phyloP scores from a whole-genome alignment of 2,888 invertebrate species.

The Leucania comma region DNA sequence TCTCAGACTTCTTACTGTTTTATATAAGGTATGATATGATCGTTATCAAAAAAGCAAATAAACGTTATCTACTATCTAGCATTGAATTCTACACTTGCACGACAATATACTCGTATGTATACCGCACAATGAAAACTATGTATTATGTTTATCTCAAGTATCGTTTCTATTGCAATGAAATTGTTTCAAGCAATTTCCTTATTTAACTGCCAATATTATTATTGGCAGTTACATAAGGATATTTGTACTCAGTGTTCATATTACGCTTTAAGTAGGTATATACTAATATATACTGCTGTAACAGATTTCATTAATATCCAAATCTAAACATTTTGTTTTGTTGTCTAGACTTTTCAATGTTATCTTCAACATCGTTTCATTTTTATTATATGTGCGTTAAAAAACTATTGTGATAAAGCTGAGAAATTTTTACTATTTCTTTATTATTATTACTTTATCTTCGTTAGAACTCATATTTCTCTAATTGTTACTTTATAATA shows the following conservation, averaged over 20 bases:
- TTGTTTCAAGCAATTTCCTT: conserved; percentile 1
- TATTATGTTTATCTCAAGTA: conserved; percentile 38
- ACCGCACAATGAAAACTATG: conserved; percentile 25
- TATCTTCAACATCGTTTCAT: conserved; percentile 1
- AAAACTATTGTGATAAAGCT: background rate
- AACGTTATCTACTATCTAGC: conserved; percentile 62
- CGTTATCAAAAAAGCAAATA: conserved; percentile 63
- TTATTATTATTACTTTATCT: background rate
- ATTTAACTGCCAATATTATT: background rate
- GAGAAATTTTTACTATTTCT: background rate
- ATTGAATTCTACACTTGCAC: conserved; percentile 36
- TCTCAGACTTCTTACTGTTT: conserved; percentile 64
- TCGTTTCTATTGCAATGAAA: conserved; percentile 1
- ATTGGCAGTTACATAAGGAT: background rate
- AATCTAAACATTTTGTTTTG: background rate
- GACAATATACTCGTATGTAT: conserved; percentile 22
- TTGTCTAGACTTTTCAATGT: conserved; percentile 4
- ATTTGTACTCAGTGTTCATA: background rate
- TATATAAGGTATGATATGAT: conserved; percentile 63
- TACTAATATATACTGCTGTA: background rate
- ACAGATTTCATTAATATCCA: background rate
- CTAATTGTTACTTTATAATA: no score
- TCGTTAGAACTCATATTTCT: background rate
- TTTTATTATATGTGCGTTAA: background rate
- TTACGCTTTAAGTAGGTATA: background rate